Evolutionary conservation across 2,888 invertebrate species (phyloP).

Genomic region (Merodon equestris): DNA sequence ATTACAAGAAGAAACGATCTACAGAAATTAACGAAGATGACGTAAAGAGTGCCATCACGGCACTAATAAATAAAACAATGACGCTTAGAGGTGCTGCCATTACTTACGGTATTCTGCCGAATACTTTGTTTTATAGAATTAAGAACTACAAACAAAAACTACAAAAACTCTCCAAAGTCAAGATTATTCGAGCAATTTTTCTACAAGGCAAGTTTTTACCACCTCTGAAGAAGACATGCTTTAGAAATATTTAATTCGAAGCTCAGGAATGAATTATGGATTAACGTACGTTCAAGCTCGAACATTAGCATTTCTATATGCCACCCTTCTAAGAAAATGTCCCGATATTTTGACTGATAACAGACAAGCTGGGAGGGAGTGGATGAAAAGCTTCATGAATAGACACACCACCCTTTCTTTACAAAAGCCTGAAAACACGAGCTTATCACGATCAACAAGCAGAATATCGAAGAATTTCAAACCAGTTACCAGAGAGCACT

Average conservation of each 20-base stretch:
- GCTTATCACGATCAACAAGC: constrained; percentile 54
- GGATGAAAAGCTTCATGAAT: no score
- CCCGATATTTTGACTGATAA: no score
- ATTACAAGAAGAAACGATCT: constrained; percentile 9
- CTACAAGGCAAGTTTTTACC: constrained; percentile 54
- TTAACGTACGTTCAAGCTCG: constrained; percentile 47
- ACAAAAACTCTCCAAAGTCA: constrained; percentile 49
- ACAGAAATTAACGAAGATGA: constrained; percentile 20
- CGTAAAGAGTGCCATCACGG: constrained; percentile 13
- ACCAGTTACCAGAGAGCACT: no score
- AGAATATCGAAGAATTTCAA: constrained; percentile 61
- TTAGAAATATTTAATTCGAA: no score
- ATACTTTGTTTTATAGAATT: no score
- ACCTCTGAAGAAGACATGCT: constrained; percentile 50
- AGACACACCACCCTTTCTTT: no score
- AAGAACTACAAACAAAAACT: no score
- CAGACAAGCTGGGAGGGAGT: no score
- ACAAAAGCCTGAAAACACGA: no score
- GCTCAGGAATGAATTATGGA: constrained; percentile 52
- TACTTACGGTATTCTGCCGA: constrained; percentile 27
- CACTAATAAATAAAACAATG: constrained; percentile 16
- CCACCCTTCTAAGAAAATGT: no score
- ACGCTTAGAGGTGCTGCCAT: constrained; percentile 21
- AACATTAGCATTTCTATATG: constrained; percentile 53
- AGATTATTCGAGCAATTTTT: constrained; percentile 51